phyloP scores from a whole-genome alignment of 2,113 vertebrate species.

The Antidorcas marsupialis region DNA sequence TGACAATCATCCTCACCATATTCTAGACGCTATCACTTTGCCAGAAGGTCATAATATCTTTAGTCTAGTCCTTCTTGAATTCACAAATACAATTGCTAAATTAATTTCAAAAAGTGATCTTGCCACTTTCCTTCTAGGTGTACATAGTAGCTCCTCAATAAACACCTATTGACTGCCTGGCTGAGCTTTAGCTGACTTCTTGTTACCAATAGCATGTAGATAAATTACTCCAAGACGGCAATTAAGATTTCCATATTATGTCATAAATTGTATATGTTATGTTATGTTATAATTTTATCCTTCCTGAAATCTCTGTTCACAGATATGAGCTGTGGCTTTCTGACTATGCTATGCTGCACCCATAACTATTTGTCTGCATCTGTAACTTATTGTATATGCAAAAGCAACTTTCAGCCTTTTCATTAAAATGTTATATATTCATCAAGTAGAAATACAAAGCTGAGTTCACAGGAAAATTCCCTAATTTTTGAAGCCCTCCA shows the following conservation, averaged over 20 bases:
- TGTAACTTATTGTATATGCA: neutral
- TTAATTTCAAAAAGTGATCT: neutral
- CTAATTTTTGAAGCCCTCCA: neutral
- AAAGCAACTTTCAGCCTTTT: neutral
- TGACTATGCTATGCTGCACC: neutral
- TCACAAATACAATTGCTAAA: neutral
- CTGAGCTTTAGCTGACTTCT: neutral
- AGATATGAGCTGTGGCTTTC: neutral
- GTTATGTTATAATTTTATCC: neutral
- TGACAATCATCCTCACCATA: too few species aligned
- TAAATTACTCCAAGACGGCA: neutral
- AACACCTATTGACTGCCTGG: neutral
- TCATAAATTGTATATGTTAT: neutral
- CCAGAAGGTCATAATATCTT: neutral
- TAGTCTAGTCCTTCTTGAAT: neutral
- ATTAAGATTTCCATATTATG: neutral
- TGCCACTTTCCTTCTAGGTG: neutral
- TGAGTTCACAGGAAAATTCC: neutral
- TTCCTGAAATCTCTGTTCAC: neutral
- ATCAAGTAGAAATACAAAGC: neutral
- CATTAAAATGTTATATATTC: neutral
- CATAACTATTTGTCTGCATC: neutral
- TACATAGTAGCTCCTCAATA: neutral
- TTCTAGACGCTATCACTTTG: neutral
- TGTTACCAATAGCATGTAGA: neutral